Conservation (phyloP, 2,797 vertebrate species). For the Loris lydekkerianus region DNA sequence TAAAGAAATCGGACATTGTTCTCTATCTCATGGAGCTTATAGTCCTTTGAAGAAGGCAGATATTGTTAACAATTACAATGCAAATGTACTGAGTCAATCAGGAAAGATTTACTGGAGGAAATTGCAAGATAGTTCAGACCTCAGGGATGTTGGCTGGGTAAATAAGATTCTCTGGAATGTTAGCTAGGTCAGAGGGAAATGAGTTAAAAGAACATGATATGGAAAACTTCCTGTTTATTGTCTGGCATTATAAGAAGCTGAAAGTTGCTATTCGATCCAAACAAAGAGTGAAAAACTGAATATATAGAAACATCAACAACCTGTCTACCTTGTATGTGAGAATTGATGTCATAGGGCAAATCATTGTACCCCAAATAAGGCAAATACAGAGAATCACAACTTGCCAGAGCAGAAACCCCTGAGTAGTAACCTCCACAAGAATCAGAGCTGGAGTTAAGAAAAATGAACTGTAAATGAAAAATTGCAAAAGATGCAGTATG, state of each 20-base stretch:
- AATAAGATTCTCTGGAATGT: not conserved
- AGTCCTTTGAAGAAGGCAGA: not conserved
- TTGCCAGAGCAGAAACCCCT: not conserved
- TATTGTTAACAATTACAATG: not conserved
- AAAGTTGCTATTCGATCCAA: not conserved
- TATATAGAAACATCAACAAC: not conserved
- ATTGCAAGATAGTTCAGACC: not conserved
- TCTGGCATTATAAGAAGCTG: not conserved
- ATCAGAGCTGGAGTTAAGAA: not conserved
- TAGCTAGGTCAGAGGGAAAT: not conserved
- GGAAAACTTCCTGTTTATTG: not conserved
- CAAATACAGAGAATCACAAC: not conserved
- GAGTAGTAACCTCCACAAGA: not conserved
- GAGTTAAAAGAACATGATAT: not conserved
- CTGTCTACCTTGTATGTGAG: not conserved
- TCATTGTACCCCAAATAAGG: not conserved
- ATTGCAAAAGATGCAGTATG: not conserved
- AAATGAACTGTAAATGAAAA: not conserved
- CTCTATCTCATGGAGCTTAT: not conserved
- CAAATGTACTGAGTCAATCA: constrained; percentile 5
- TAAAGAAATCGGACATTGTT: constrained; percentile 5
- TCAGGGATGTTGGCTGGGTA: not conserved
- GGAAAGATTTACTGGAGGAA: not conserved
- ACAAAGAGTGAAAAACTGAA: not conserved
- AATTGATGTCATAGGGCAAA: not conserved